Base-by-base conservation (phyloP, 2,797 vertebrate species). In the Parambassis ranga region DNA sequence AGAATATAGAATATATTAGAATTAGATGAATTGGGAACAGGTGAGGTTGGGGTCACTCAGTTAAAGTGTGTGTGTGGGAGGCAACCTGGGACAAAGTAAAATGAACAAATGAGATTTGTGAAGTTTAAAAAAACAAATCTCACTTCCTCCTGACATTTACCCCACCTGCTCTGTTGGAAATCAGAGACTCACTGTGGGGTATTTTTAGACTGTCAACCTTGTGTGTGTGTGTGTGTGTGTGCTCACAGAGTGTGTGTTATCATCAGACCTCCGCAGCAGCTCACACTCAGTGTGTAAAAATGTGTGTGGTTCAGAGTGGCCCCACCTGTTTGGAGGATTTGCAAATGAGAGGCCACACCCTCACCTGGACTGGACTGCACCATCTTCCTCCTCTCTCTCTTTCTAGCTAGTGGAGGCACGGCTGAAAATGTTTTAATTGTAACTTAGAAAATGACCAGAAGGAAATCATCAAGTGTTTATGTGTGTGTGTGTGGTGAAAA, bases 281-380 rank as follows among this genome's bases (percentile, higher is more conserved):
- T 37, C 36, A 35, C 55, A 27, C 2, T 10, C 0, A 14, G 48
- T 38, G 15, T 52, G 19, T 32, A 10, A 30, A n/a, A 10, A 35
- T 41, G 11, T 20, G 6, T 58, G 32, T 15, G 18, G 11, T 32
- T 65, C 24, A 9, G 5, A 9, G 3, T 18, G 41, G 60, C 75
- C 37, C 69, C 83, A 75, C 83, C 85, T 72, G 3, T 24, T 23
- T 47, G 13, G 5, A 46, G 42, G 26, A 16, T 41, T 51, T 37
- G 13, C 10, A 14, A 16, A 1, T 11, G 10, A 26, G 5, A 24
- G 55, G 62, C 87, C 87, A 82, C 88, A 70, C 82, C 89, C 75
- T 84, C 78, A 89, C 88, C 86, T 89, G 83, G 15, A 8, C 3
- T 24, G 16, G 6, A 10, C 38, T 8, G 36, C 71, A 48, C 58